These are phyloP conservation scores for Neocrepidodera transversa DNA, from an alignment of 2,888 invertebrate genomes.

Conservation along the genomic window DNA sequence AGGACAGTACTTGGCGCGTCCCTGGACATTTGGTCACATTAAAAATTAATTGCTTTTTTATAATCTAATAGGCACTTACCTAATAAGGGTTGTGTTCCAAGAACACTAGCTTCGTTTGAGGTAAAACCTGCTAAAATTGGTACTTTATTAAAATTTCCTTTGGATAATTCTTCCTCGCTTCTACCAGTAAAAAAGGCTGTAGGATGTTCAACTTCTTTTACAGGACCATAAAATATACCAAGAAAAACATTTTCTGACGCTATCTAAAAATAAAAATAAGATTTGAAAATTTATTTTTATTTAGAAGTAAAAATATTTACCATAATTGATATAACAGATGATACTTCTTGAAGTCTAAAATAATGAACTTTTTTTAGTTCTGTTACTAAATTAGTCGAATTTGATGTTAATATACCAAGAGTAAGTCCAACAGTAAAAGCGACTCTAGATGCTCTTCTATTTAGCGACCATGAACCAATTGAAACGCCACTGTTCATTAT, in stretches of 20 bases:
- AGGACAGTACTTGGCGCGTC: too few relatives aligned
- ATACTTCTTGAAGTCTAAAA: conserved; percentile 6
- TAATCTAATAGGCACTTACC: too few relatives aligned
- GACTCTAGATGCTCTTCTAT: conserved; percentile 12
- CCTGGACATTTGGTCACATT: too few relatives aligned
- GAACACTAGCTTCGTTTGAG: conserved; percentile 27
- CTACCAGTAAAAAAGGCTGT: conserved; percentile 21
- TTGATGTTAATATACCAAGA: conserved; percentile 5
- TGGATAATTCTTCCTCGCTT: conserved; percentile 21
- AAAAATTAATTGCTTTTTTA: too few relatives aligned
- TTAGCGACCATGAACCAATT: conserved; percentile 21
- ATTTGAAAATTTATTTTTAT: too few relatives aligned
- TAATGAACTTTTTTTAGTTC: conserved; percentile 16
- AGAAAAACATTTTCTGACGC: conserved; percentile 12
- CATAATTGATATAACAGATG: neutral
- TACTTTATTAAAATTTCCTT: conserved; percentile 19
- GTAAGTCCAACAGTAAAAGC: conserved; percentile 24
- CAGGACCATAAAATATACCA: conserved; percentile 24
- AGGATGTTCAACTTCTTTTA: conserved; percentile 20
- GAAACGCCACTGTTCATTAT: conserved; percentile 36
- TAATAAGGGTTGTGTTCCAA: too few relatives aligned
- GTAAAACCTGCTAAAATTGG: conserved; percentile 26
- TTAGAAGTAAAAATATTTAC: neutral
- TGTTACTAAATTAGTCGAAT: conserved; percentile 17
- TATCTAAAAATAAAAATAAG: too few relatives aligned